Evolutionary conservation across 2,888 invertebrate species (phyloP).

Genomic region (Aradus depressus): DNA sequence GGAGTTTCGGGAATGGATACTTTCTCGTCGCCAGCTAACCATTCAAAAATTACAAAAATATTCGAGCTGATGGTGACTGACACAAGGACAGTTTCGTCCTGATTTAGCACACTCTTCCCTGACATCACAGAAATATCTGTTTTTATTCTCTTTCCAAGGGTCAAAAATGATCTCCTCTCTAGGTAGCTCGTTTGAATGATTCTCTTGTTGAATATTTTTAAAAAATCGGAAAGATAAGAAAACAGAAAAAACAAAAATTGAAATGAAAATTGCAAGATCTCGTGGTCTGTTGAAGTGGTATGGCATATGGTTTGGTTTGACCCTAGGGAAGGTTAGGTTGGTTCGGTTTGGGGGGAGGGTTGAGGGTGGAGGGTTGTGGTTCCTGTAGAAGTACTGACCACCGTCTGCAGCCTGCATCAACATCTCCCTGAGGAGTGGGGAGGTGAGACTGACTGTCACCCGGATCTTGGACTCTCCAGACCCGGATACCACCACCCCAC

Average conservation of each 20-base stretch:
- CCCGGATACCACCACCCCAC: conserved; percentile 72
- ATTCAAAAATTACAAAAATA: too few species aligned
- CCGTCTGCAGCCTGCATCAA: conserved; percentile 23
- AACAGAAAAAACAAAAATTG: too few species aligned
- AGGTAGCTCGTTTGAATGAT: too few species aligned
- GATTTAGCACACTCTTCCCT: too few species aligned
- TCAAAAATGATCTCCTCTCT: conserved; percentile 17
- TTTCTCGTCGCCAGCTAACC: too few species aligned
- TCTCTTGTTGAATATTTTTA: too few species aligned
- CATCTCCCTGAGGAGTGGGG: conserved; percentile 77
- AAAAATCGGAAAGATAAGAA: too few species aligned
- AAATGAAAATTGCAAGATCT: too few species aligned
- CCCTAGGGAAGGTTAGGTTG: conserved; percentile 4
- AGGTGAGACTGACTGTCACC: conserved; percentile 83
- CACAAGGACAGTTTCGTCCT: too few species aligned
- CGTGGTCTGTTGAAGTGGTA: background rate
- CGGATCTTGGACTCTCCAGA: conserved; percentile 50
- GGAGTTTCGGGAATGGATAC: conserved; percentile 17
- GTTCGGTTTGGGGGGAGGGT: too few species aligned
- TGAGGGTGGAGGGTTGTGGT: background rate
- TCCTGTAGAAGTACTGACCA: conserved; percentile 13
- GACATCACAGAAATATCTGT: too few species aligned
- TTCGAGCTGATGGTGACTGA: too few species aligned
- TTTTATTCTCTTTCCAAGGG: conserved; percentile 21
- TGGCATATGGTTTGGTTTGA: conserved; percentile 5